These are phyloP conservation scores for Hydrolagus affinis DNA, from an alignment of 2,113 vertebrate genomes.

Conservation along the genomic window DNA sequence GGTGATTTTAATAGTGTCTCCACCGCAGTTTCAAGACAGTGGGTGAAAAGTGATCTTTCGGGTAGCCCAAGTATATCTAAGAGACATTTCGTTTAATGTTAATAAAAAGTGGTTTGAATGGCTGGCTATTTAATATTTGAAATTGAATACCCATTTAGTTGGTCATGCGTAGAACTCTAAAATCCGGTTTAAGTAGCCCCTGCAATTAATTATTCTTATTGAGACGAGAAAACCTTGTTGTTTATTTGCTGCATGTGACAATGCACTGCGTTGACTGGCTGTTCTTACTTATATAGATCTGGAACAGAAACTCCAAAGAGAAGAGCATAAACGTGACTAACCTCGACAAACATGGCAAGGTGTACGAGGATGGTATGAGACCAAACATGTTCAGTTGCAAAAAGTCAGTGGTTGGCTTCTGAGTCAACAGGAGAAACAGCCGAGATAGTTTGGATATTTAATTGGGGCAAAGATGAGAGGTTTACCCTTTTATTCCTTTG, in stretches of 20 bases:
- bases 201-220: not conserved
- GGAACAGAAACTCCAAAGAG: slow-evolving; percentile 85
- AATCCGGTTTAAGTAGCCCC: too few species aligned
- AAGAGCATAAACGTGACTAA: slow-evolving; percentile 80
- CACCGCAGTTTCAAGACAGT: too few species aligned
- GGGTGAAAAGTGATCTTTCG: too few species aligned
- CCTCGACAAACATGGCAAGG: slow-evolving; percentile 79
- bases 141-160: too few species aligned
- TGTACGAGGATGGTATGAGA: slow-evolving; percentile 80
- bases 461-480: not conserved
- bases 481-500: too few species aligned
- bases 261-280: not conserved
- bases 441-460: not conserved
- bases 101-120: too few species aligned
- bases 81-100: too few species aligned
- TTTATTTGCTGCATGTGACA: not conserved
- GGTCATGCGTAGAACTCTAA: too few species aligned
- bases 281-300: slow-evolving; percentile 58
- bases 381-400: not conserved
- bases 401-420: not conserved
- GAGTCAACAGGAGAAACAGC: not conserved
- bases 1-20: too few species aligned
- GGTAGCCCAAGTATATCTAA: too few species aligned
- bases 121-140: too few species aligned
- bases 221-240: not conserved